These are phyloP conservation scores for Coilia nasus DNA, from an alignment of 2,797 vertebrate species.

Conservation along the genomic window DNA sequence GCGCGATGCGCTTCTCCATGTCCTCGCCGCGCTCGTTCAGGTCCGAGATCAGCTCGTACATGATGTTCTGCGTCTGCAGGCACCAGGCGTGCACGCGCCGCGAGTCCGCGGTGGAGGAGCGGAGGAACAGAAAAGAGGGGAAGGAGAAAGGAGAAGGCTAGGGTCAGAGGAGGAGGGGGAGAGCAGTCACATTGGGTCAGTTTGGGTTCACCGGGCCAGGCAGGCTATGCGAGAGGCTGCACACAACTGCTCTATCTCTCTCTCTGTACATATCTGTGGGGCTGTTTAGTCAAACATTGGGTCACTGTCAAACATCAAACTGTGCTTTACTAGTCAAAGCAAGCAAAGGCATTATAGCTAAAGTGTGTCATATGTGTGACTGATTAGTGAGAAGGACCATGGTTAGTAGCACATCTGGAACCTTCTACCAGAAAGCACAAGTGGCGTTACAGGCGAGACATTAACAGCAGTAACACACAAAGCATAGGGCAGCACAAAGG, in stretches of 20 bases:
- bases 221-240: not conserved
- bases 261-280: not conserved
- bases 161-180: slow-evolving; percentile 19
- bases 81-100: slow-evolving; percentile 59
- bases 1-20: slow-evolving; percentile 98
- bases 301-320: not conserved
- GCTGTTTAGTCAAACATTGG: not conserved
- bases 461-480: not conserved
- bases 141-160: slow-evolving; percentile 9
- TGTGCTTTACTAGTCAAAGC: not conserved
- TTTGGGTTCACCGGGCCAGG: slow-evolving; percentile 1
- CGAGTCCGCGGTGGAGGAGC: slow-evolving; percentile 20
- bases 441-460: not conserved
- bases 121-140: slow-evolving; percentile 36
- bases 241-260: not conserved
- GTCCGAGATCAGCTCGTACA: slow-evolving; percentile 99
- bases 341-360: not conserved
- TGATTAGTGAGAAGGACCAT: not conserved
- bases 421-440: not conserved
- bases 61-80: slow-evolving; percentile 96
- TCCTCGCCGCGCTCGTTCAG: slow-evolving; percentile 97
- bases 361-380: not conserved
- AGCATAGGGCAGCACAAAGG: not conserved
- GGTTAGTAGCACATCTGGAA: not conserved
- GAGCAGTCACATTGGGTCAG: slow-evolving; percentile 15